A percentile compares a stretch with the other conserved stretches of the same genome.
Conservation (phyloP, 1,140 invertebrate genomes). For the Tetragonula clypearis region DNA sequence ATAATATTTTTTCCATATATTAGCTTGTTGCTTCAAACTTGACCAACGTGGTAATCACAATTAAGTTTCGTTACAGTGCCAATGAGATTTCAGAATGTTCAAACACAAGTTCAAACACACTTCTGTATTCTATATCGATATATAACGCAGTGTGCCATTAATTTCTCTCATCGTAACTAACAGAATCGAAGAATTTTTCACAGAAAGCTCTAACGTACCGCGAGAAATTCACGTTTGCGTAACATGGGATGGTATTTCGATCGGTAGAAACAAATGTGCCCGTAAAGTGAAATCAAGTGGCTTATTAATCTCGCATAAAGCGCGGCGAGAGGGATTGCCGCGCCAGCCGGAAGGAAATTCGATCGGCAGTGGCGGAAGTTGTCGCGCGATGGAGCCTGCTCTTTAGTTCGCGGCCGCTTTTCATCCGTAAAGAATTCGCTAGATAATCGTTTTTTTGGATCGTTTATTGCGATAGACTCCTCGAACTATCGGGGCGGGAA, state of each 20-base stretch:
- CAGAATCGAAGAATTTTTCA: neutral
- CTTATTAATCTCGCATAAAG: conserved; percentile 52
- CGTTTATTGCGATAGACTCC: neutral
- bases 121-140: too few relatives aligned
- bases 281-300: conserved; percentile 28
- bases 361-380: conserved; percentile 26
- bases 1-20: too few relatives aligned
- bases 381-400: neutral
- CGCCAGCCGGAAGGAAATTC: conserved; percentile 43
- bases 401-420: conserved; percentile 17
- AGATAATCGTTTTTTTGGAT: conserved; percentile 32
- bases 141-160: too few relatives aligned
- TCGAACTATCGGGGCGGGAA: neutral
- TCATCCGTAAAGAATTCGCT: conserved; percentile 38
- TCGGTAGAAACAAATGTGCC: neutral
- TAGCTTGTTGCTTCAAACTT: too few relatives aligned
- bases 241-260: too few relatives aligned
- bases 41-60: too few relatives aligned
- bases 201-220: neutral
- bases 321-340: conserved; percentile 20
- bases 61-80: too few relatives aligned
- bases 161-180: neutral
- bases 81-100: too few relatives aligned
- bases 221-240: neutral
- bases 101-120: too few relatives aligned